phyloP scores from a whole-genome alignment of 2,888 invertebrate species.

The Rosalia funebris region DNA sequence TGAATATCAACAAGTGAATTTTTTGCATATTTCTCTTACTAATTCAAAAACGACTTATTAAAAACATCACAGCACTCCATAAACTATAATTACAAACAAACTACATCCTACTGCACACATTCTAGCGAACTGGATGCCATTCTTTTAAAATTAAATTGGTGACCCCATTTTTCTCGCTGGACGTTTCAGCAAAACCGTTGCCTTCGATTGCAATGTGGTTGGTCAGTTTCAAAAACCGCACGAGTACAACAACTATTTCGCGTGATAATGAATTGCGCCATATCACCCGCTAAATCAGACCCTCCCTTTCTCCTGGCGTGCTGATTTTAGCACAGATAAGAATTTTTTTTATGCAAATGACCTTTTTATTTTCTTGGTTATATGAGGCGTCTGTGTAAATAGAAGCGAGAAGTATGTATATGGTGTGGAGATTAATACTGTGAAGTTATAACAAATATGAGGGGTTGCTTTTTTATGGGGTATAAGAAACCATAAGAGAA shows the following conservation, averaged over 20 bases:
- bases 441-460: too few relatives aligned
- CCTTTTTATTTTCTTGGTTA: too few relatives aligned
- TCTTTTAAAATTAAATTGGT: background rate
- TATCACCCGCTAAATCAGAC: background rate
- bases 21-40: too few relatives aligned
- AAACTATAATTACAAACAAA: too few relatives aligned
- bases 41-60: too few relatives aligned
- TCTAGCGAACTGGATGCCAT: background rate
- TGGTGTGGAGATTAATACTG: too few relatives aligned
- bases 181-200: slow-evolving; percentile 5
- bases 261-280: slow-evolving; percentile 9
- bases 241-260: slow-evolving; percentile 19
- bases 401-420: too few relatives aligned
- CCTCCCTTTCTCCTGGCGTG: background rate
- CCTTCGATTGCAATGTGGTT: slow-evolving; percentile 12
- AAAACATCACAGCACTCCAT: too few relatives aligned
- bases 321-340: background rate
- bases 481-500: too few relatives aligned
- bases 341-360: background rate
- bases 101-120: too few relatives aligned
- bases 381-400: background rate
- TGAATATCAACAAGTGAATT: too few relatives aligned
- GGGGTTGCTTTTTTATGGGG: too few relatives aligned
- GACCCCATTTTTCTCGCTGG: slow-evolving; percentile 7
- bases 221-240: slow-evolving; percentile 12